Evolutionary conservation across 2,888 invertebrate genomes (phyloP), one percentile per base, ranked within the genome.

Genomic region (Onchidella celtica): DNA sequence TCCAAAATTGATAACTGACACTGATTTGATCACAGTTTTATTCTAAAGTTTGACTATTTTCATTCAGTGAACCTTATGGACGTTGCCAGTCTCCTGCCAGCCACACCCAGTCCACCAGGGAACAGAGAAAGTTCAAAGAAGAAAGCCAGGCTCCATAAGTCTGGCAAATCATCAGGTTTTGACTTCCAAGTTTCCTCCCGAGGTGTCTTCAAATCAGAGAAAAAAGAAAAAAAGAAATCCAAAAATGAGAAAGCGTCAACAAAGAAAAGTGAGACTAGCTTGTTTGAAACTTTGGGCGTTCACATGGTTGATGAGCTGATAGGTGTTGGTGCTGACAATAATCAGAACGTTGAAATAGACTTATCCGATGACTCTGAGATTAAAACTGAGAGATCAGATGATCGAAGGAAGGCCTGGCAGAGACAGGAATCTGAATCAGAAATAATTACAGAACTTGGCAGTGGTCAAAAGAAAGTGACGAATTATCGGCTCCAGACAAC

Each of bases 241-340:
- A 63, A 65, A 24, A 17, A 27, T 32, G 66, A 40, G 6, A 32
- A 29, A 80, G 47, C 34, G 27, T 6, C 40, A 32, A n/a, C 63
- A 6, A 78, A 74, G 66, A 74, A 38, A 24, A 55, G 63, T 1
- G 59, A 78, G 24, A 74, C 65, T 38, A 84, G 79, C n/a, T 27
- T 90, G 2, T 88, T 92, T 82, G 87, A 87, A 75, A 81, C 85
- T 0, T 86, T 92, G 77, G 91, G 91, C 17, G 68, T 92, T 63
- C 91, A 91, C 27, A 90, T 89, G 21, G 88, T 92, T 0, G 91
- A 92, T 38, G 92, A 92, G 59, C 83, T 92, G 9, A 70, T 90
- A 27, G 89, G 86, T 24, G 84, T 61, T 2, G 73, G 79, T 1
- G 80, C 82, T 17, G 85, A 83, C 34, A 87, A 87, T 34, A 86